phyloP scores from a whole-genome alignment of 2,113 vertebrate species.

The Trochalopteron elliotii region DNA sequence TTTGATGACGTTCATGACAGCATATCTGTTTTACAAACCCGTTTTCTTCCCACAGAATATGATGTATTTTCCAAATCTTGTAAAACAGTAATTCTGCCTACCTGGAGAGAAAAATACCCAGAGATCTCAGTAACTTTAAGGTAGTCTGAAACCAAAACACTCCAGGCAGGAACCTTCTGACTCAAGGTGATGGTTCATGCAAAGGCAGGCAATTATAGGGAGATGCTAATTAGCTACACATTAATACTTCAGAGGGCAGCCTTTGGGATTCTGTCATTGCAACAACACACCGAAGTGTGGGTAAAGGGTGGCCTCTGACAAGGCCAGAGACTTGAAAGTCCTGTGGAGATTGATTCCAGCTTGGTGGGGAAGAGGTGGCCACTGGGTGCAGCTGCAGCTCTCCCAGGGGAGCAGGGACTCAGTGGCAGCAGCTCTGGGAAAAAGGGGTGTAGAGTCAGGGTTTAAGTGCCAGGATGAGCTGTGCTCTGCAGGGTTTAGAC shows the following conservation, averaged over 20 bases:
- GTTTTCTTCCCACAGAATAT: not conserved
- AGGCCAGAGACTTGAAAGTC: not conserved
- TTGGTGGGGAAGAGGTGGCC: not conserved
- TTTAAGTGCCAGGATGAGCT: not conserved
- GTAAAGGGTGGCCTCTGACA: not conserved
- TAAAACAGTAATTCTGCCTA: not conserved
- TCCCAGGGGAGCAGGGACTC: accelerated
- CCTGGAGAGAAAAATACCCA: not conserved
- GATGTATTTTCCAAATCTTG: not conserved
- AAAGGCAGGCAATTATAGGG: not conserved
- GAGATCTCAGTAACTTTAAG: not conserved
- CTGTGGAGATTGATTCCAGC: not conserved
- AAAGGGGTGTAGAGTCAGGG: not conserved
- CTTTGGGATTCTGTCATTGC: not conserved
- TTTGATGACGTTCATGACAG: slow-evolving; percentile 2
- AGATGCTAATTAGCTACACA: not conserved
- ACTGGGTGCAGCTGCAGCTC: not conserved
- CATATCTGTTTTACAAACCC: slow-evolving; percentile 34
- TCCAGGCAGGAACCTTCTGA: accelerated
- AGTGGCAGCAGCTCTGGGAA: not conserved
- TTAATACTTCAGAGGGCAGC: not conserved
- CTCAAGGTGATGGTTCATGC: not conserved
- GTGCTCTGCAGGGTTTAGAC: not conserved
- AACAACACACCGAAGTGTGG: accelerated
- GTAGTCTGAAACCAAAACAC: not conserved